Conservation (phyloP, 2,888 invertebrate species). For the Netelia virgata region DNA sequence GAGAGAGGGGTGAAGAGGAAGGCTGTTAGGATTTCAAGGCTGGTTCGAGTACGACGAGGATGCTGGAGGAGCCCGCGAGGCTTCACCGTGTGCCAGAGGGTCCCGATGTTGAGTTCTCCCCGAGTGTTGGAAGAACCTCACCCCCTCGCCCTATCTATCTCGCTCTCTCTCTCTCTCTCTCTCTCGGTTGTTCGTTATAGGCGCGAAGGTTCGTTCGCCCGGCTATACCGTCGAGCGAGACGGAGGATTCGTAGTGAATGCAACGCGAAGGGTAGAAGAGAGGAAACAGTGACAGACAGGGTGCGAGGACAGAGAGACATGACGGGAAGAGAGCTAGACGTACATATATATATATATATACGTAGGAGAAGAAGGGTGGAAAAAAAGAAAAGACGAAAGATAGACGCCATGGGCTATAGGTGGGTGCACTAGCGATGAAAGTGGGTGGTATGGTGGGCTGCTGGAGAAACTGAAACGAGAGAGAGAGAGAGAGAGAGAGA, state of each 20-base stretch:
- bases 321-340: conserved; percentile 45
- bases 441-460: conserved; percentile 63
- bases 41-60: conserved; percentile 23
- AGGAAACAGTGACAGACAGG: conserved; percentile 76
- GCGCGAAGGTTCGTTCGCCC: conserved; percentile 54
- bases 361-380: conserved; percentile 66
- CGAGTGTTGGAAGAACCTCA: conserved; percentile 28
- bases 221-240: conserved; percentile 25
- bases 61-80: conserved; percentile 2
- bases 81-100: neutral
- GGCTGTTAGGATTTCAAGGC: conserved; percentile 13
- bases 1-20: conserved; percentile 65
- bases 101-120: conserved; percentile 39
- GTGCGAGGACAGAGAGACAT: conserved; percentile 55
- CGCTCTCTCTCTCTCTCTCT: too few relatives aligned
- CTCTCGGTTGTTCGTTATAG: conserved; percentile 48
- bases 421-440: conserved; percentile 61
- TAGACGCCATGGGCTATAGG: conserved; percentile 64
- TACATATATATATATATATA: conserved; percentile 73
- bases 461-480: conserved; percentile 51
- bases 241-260: conserved; percentile 60
- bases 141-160: conserved; percentile 18
- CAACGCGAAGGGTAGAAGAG: conserved; percentile 65
- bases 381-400: conserved; percentile 53
- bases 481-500: conserved; percentile 56